Evolutionary conservation across 2,888 invertebrate genomes (phyloP), one percentile per base, ranked within the genome.

Genomic region (Prenolepis imparis): DNA sequence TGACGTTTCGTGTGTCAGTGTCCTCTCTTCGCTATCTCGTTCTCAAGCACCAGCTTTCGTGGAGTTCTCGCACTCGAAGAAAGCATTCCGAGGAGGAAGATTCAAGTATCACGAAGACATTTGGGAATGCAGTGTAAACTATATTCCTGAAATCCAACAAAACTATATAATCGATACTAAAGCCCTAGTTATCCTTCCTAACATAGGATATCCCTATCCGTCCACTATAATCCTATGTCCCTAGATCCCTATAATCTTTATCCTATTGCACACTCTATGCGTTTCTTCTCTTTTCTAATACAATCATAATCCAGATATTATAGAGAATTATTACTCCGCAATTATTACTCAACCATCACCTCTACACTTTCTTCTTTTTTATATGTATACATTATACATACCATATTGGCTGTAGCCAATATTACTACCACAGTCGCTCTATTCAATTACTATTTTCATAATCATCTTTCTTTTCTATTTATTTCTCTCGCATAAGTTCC

Each of bases 1-100:
- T 92, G 92, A 92, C 91, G 92, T 92, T 91, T 92, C 86, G 84
- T 88, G 90, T 90, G 91, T 90, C 91, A 90, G 91, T 90, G 90
- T 91, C 89, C 89, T 86, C 84, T 85, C 80, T 84, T 83, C 66
- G 73, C 67, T 78, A 21, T 82, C 70, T 70, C 57, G 57, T 41
- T 52, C 73, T 52, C 48, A 52, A 52, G 11, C 18, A 36, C 78
- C 36, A 48, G 85, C 83, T 67, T 80, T 64, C 39, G 36, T 48
- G 28, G 61, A 81, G 59, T 78, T 18, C 28, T 11, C 12, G 57
- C 21, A 41, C 8, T 44, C 18, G 55, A 70, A 36, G 70, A 57
- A 70, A 57, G 70, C 78, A 59, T 28, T 18, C 55, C 2, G 21
- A 57, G 28, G 28, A n/a, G 8, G n/a, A 18, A 15, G 41, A n/a